A percentile compares a stretch with the other conserved stretches of the same genome.
phyloP scores from a whole-genome alignment of 2,888 invertebrate genomes.

The Microplitis manilae region DNA sequence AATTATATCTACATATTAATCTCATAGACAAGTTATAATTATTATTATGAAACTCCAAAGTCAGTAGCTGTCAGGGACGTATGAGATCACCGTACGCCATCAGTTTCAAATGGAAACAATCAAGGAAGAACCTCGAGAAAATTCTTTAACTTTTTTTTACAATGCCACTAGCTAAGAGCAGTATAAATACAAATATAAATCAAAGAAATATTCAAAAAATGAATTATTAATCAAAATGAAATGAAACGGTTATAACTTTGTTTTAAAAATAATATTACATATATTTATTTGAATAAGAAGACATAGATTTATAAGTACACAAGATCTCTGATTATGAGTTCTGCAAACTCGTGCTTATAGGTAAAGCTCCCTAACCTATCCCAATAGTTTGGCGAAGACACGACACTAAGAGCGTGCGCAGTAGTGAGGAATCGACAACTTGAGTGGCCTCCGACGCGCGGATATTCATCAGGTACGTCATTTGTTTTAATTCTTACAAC shows the following conservation, averaged over 20 bases:
- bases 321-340: constrained; percentile 15
- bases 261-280: background rate
- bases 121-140: constrained; percentile 34
- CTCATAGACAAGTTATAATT: background rate
- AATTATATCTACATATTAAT: background rate
- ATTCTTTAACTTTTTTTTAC: constrained; percentile 22
- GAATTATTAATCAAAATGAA: background rate
- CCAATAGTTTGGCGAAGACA: constrained; percentile 23
- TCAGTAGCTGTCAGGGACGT: constrained; percentile 37
- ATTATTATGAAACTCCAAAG: constrained; percentile 12
- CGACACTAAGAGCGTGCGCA: constrained; percentile 31
- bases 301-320: constrained; percentile 4
- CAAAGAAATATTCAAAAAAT: background rate
- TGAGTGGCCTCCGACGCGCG: constrained; percentile 29
- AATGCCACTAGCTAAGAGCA: constrained; percentile 11
- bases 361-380: constrained; percentile 33
- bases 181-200: background rate
- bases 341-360: constrained; percentile 38
- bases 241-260: background rate
- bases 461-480: constrained; percentile 35
- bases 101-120: constrained; percentile 24
- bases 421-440: background rate
- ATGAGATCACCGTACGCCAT: constrained; percentile 42
- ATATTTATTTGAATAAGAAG: background rate
- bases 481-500: constrained; percentile 39